Evolutionary conservation across 2,888 invertebrate genomes (phyloP), one percentile per base, ranked within the genome.

Genomic region (Elegia similella): DNA sequence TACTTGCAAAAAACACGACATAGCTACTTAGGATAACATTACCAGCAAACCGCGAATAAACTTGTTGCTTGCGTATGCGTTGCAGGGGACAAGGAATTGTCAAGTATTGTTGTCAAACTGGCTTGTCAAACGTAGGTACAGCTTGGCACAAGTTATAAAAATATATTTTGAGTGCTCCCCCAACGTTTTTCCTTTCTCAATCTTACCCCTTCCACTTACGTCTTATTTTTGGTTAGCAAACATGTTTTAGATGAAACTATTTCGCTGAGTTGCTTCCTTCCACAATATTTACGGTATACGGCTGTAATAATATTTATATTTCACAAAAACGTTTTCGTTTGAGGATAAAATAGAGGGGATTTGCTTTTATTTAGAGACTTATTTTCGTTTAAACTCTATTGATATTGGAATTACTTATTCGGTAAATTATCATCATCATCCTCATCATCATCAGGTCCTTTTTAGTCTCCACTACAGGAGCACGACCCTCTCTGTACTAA

Each of bases 281-380:
- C 59, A 57, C 59, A 42, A 61, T 62, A 62, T 62, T 61, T 60
- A 61, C 64, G 54, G 7, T n/a, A 30, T 46, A 44, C 30, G 32
- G 34, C 6, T 55, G n/a, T 55, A 55, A 55, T 12, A 54, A 54
- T 54, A 54, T 54, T 54, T 54, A 54, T 55, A 44, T 46, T 55
- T 55, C 44, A 44, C 32, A 34, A 55, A 55, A 55, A 46, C 44
- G 44, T 46, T 46, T 55, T 16, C 30, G 30, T 32, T 44, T 34
- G 12, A 17, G 43, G 32, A 29, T 6, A 55, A 55, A 55, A 46
- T 55, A 30, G 32, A 16, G 16, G 32, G 43, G 32, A 32, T 55
- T 44, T 32, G 34, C 30, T 46, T 55, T 46, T 34, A 34, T 44
- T 55, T 32, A 6, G 32, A n/a, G 17, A 6, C 2, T 5, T 3